Base-by-base conservation (phyloP, 2,888 invertebrate genomes). In the Plusia festucae region DNA sequence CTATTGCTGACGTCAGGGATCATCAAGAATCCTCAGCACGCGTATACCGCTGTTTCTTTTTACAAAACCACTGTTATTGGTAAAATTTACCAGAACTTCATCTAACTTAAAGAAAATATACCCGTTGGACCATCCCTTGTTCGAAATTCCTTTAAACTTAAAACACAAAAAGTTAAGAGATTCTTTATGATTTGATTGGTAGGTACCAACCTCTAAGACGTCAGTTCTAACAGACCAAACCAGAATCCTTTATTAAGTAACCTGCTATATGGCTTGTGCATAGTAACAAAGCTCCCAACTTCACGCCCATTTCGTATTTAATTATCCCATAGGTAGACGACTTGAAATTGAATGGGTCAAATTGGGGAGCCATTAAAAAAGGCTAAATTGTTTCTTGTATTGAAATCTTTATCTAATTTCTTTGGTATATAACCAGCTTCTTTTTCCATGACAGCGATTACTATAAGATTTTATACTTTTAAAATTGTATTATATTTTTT, bases 221-320 rank as follows among this genome's bases (percentile, higher is more conserved):
- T 34, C 13, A 34, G 34, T 34, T 46, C 16, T 1, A 46, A 18
- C n/a, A 40, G 40, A 18, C 16, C 16, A 18, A 18, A 18, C 16
- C 46, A 46, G 18, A 40, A 9, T 46, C 46, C 46, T 46, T 18
- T 18, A 46, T 46, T 18, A 46, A 46, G 9, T 15, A 46, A 18
- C 46, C 16, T 46, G 46, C 16, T 9, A 46, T 46, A 46, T 46
- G 46, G 16, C 34, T 15, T 34, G 34, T 46, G 46, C 46, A 46
- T 46, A 46, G 46, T 18, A 18, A 46, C 46, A 46, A 46, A 18
- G 9, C 16, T 18, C 18, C 18, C 46, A 46, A 46, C 18, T 46
- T 46, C 46, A 46, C 46, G 46, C 46, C 46, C 18, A 46, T 9
- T 46, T 18, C 46, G 46, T 16, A 46, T 46, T 46, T 46, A 46